Evolutionary conservation across 2,888 invertebrate genomes (phyloP), one percentile per base, ranked within the genome.

Genomic region (Drosophila rellima): DNA sequence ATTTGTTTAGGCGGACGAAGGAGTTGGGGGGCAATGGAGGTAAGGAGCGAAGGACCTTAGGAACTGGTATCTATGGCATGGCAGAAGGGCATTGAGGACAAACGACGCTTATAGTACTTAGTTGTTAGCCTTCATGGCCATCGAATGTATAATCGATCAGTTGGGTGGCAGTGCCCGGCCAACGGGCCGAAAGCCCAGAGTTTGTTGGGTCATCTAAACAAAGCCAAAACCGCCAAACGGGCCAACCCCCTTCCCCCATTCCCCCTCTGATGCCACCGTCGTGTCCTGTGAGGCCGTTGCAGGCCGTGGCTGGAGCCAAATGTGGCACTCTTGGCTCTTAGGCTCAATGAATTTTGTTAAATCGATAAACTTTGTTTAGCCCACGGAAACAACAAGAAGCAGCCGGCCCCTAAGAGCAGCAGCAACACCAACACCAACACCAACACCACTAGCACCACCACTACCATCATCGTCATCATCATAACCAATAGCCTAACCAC

Each of bases 151-250:
- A 85, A 85, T 85, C 85, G 85, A 85, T 85, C 85, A 89, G 71
- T 80, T 71, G 82, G 85, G 80, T 84, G 86, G 78, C 55, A 78
- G 79, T 79, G 79, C 81, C 81, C 82, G 70, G 82, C 80, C 83
- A 83, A 80, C 83, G 80, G 82, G 67, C 50, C 73, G 64, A 73
- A 69, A 39, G 39, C 48, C 50, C 47, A 62, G 78, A 88, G 85
- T 89, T 85, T 85, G 85, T 85, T 85, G 85, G 85, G 85, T 85
- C 85, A 85, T 85, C 85, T 85, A 85, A 85, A 85, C 85, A 89
- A 84, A 88, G 88, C 74, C 74, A 64, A 79, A 75, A 65, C 84
- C 61, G 64, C 62, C 57, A 48, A 59, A 44, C 26, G 18, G 29
- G 40, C 26, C 26, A n/a, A 40, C 20, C 35, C 4, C 39, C n/a